Evolutionary conservation across 1,140 invertebrate genomes (phyloP).

Genomic region (Pissodes strobi): DNA sequence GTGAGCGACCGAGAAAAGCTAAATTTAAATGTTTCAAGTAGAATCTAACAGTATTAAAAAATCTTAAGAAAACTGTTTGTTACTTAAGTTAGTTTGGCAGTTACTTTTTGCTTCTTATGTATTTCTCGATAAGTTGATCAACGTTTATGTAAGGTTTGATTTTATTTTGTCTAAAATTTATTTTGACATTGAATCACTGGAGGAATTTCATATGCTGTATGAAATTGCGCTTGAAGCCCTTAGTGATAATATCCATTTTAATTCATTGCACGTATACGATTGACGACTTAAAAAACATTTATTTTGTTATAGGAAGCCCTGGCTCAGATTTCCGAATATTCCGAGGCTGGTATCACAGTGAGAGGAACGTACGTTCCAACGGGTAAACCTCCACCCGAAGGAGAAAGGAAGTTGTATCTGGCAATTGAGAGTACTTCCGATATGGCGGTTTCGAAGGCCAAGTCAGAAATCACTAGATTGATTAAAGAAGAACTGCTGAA

Average conservation of each 20-base stretch:
- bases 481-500: constrained; percentile 97
- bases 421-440: constrained; percentile 99
- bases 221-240: neutral
- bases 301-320: constrained; percentile 77
- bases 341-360: constrained; percentile 97
- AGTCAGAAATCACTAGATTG: constrained; percentile 95
- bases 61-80: too few relatives aligned
- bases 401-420: constrained; percentile 95
- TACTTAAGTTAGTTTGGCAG: too few relatives aligned
- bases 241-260: neutral
- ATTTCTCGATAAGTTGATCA: too few relatives aligned
- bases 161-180: too few relatives aligned
- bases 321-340: constrained; percentile 98
- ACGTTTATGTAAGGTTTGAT: too few relatives aligned
- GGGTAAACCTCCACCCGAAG: constrained; percentile 89
- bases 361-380: constrained; percentile 94
- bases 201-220: neutral
- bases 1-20: too few relatives aligned
- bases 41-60: too few relatives aligned
- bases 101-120: too few relatives aligned
- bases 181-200: too few relatives aligned
- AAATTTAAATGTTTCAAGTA: too few relatives aligned
- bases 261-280: neutral
- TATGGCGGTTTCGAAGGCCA: constrained; percentile 95
- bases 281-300: neutral